These are phyloP conservation scores for Drosophila mulleri DNA, from an alignment of 2,888 invertebrate species.

Conservation along the genomic window DNA sequence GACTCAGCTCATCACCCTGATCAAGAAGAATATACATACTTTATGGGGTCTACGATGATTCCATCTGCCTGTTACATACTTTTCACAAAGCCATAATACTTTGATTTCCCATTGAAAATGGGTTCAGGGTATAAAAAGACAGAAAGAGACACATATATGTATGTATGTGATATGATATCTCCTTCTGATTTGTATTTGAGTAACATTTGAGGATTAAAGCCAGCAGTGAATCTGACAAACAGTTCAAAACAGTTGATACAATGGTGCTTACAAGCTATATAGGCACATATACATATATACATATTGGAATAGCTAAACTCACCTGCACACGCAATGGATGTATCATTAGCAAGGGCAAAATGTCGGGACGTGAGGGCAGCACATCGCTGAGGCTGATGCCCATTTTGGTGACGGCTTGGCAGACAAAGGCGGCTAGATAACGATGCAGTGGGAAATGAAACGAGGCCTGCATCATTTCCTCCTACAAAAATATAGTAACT, in stretches of 20 bases:
- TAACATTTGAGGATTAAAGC: background rate
- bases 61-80: too few species aligned
- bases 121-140: too few species aligned
- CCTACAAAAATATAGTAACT: slow-evolving; percentile 86
- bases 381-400: slow-evolving; percentile 91
- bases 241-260: background rate
- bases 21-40: too few species aligned
- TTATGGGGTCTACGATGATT: too few species aligned
- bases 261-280: background rate
- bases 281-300: background rate
- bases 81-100: too few species aligned
- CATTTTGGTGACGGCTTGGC: slow-evolving; percentile 93
- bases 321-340: slow-evolving; percentile 97
- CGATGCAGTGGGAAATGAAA: slow-evolving; percentile 99
- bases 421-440: slow-evolving; percentile 94
- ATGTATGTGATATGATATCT: background rate
- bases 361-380: slow-evolving; percentile 91
- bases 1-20: too few species aligned
- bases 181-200: background rate
- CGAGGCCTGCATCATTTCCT: slow-evolving; percentile 93
- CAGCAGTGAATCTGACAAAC: background rate
- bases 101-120: too few species aligned
- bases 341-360: slow-evolving; percentile 93
- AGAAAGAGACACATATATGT: background rate
- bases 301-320: slow-evolving; percentile 82